These are phyloP conservation scores for Helleia helle DNA, from an alignment of 2,888 invertebrate genomes.

Conservation along the genomic window DNA sequence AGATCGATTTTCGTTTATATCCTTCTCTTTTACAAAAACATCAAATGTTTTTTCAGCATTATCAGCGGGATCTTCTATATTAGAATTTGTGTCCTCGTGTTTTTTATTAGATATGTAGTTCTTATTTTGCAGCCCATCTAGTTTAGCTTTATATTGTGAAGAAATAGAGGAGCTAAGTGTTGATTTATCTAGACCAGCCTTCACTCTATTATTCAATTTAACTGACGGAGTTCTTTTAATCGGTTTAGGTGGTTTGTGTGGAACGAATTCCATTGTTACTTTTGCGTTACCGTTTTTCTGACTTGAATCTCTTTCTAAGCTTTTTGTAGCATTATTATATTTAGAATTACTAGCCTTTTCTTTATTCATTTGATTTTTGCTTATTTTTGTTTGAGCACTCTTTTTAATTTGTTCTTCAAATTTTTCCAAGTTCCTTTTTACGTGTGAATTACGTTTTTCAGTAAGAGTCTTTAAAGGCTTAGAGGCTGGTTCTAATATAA, in stretches of 20 bases:
- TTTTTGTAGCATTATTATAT: slow-evolving; percentile 58
- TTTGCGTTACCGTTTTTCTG: slow-evolving; percentile 59
- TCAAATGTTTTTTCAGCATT: slow-evolving; percentile 71
- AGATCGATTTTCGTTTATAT: slow-evolving; percentile 73
- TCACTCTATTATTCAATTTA: slow-evolving; percentile 68
- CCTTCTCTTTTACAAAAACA: slow-evolving; percentile 76
- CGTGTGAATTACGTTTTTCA: slow-evolving; percentile 65
- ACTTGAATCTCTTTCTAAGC: slow-evolving; percentile 59
- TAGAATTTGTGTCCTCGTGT: slow-evolving; percentile 53
- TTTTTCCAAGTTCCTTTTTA: slow-evolving; percentile 74
- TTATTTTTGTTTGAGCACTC: slow-evolving; percentile 49
- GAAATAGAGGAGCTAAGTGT: slow-evolving; percentile 61
- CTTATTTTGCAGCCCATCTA: slow-evolving; percentile 65
- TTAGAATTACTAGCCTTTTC: slow-evolving; percentile 58
- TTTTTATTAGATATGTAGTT: slow-evolving; percentile 49
- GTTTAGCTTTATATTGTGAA: slow-evolving; percentile 64
- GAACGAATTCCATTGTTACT: slow-evolving; percentile 74
- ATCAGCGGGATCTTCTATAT: slow-evolving; percentile 47
- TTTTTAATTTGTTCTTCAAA: slow-evolving; percentile 72
- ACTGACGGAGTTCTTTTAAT: slow-evolving; percentile 79
- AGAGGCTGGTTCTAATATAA: slow-evolving; percentile 63
- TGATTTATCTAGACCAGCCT: slow-evolving; percentile 57
- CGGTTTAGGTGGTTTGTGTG: slow-evolving; percentile 84
- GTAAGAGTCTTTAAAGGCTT: slow-evolving; percentile 60
- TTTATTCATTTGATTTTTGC: slow-evolving; percentile 57